Evolutionary conservation across 2,888 invertebrate species (phyloP).

Genomic region (Oligia latruncula): DNA sequence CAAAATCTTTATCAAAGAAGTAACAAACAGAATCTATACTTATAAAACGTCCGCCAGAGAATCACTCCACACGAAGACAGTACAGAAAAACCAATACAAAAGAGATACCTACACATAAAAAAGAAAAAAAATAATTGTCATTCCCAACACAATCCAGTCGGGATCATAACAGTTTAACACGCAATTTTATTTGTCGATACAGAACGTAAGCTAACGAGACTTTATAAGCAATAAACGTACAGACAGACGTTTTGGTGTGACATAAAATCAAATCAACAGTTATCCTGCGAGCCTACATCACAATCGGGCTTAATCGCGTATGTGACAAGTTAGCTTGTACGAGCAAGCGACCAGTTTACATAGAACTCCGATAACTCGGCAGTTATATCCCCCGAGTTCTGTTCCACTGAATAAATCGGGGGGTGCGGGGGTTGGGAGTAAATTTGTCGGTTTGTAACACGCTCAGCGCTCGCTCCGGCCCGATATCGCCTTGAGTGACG

Average conservation of each 20-base stretch:
- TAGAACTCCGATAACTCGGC: slow-evolving; percentile 71
- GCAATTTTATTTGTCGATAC: slow-evolving; percentile 88
- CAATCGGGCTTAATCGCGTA: slow-evolving; percentile 90
- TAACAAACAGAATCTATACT: slow-evolving; percentile 9
- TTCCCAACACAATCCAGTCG: slow-evolving; percentile 79
- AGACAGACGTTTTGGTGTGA: slow-evolving; percentile 89
- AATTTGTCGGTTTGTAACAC: slow-evolving; percentile 78
- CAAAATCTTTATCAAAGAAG: slow-evolving; percentile 1
- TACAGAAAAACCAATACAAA: slow-evolving; percentile 68
- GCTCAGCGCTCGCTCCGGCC: slow-evolving; percentile 80
- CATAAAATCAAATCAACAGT: slow-evolving; percentile 91
- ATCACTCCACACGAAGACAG: slow-evolving; percentile 61
- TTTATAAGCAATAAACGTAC: slow-evolving; percentile 89
- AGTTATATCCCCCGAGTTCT: slow-evolving; percentile 53
- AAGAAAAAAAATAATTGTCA: slow-evolving; percentile 77
- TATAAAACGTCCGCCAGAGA: slow-evolving; percentile 4
- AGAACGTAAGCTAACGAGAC: slow-evolving; percentile 85
- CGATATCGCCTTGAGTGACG: slow-evolving; percentile 93
- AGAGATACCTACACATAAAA: slow-evolving; percentile 67
- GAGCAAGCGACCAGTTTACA: slow-evolving; percentile 77
- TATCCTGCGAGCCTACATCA: slow-evolving; percentile 90
- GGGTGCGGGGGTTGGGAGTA: slow-evolving; percentile 70
- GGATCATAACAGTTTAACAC: slow-evolving; percentile 87
- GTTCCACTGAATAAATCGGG: slow-evolving; percentile 45
- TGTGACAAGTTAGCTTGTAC: slow-evolving; percentile 89